Evolutionary conservation across 2,888 invertebrate species (phyloP), one percentile per base, ranked within the genome.

Genomic region (Daptonema setosum): DNA sequence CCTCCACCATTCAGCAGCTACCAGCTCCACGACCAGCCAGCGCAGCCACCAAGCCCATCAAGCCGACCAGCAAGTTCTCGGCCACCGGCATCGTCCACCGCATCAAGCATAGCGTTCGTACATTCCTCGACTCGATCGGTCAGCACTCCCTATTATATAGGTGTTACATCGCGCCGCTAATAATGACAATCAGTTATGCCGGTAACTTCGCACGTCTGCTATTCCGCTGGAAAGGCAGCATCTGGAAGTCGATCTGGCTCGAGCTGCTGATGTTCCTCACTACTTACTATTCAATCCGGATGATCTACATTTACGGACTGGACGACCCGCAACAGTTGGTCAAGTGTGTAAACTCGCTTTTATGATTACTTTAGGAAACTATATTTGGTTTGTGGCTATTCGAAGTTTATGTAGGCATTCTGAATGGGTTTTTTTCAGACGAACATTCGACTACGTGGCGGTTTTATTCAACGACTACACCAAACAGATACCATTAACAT

Each of bases 381-480:
- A n/a, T n/a, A n/a, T n/a, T n/a, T n/a, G n/a, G n/a, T n/a, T n/a
- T n/a, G n/a, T n/a, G n/a, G n/a, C 41, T 20, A 41, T 41, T 14
- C 41, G 8, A 14, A 14, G 41, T 14, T 41, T 8, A 41, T 14
- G 41, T 14, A 14, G 41, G 20, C 41, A 20, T 14, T 20, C 41
- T 14, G 41, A 41, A 41, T 8, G 8, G 20, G 11, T 35, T 35
- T 11, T 35, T 35, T 35, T 35, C 53, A 54, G 54, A 22, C 8
- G 14, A 20, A 43, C 41, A 26, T 54, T 54, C 43, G 54, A 54
- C 17, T 20, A 41, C 2, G 2, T 54, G 22, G n/a, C 41, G 2
- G n/a, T 54, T 2, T 26, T 45, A 24, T 57, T 57, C 54, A 30
- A 58, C 41, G 55, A 28, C 2, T 58, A 56, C 30, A 43, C 47